Conservation (phyloP, 2,113 vertebrate genomes). For the Cyphomyrus plagiostoma region DNA sequence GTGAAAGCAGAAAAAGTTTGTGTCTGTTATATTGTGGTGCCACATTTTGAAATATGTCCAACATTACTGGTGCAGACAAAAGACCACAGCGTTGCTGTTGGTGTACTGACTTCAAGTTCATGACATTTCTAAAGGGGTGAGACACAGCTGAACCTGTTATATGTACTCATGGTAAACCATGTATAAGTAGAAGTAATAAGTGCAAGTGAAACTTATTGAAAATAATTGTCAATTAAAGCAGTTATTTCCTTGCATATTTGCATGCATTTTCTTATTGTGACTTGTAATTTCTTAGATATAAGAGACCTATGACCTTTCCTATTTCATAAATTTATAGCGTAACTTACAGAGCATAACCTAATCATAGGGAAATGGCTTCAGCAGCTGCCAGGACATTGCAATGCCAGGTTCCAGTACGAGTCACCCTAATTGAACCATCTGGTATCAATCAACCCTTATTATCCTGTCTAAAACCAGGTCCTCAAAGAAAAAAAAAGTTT, state of each 20-base stretch:
- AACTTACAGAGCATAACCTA: not conserved
- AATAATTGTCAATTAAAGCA: not conserved
- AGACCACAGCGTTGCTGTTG: too few relatives aligned
- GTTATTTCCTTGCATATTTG: not conserved
- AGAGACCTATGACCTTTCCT: conserved; percentile 2
- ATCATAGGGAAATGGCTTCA: not conserved
- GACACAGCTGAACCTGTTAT: not conserved
- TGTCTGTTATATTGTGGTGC: not conserved
- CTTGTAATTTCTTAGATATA: not conserved
- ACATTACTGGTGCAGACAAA: not conserved
- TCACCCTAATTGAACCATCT: conserved; percentile 9
- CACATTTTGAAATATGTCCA: not conserved
- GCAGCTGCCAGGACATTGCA: not conserved
- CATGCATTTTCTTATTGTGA: not conserved
- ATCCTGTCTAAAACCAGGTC: not conserved
- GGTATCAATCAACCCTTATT: not conserved
- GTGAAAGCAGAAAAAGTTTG: not conserved
- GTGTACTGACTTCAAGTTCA: not conserved
- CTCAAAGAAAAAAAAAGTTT: not conserved
- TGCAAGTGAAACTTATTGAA: not conserved
- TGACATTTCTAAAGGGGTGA: not conserved
- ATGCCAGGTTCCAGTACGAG: not conserved
- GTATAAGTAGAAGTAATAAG: not conserved
- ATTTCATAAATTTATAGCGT: not conserved
- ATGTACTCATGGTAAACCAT: not conserved